Evolutionary conservation across 2,797 vertebrate genomes (phyloP).

Genomic region (Linurgus olivaceus): DNA sequence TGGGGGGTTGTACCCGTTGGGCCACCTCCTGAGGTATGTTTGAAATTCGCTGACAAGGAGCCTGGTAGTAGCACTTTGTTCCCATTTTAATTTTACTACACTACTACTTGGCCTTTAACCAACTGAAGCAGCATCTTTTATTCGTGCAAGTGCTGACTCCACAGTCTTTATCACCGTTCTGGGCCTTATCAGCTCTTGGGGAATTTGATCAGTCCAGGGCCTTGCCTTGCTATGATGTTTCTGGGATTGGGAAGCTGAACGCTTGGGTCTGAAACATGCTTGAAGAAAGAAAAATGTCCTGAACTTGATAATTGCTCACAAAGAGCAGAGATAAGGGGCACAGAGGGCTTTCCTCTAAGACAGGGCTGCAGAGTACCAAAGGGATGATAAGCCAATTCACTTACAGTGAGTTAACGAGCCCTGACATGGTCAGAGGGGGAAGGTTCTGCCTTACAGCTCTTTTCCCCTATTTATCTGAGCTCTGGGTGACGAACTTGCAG

Average conservation of each 20-base stretch:
- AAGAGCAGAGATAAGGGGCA: slow-evolving; percentile 13
- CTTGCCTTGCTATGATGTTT: not conserved
- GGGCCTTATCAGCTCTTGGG: slow-evolving; percentile 39
- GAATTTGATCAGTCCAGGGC: slow-evolving; percentile 42
- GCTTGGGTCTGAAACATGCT: not conserved
- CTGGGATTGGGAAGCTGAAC: not conserved
- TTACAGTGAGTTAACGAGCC: not conserved
- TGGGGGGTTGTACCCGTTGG: not conserved
- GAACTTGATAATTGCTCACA: not conserved
- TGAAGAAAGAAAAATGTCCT: not conserved
- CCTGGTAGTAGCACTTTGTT: slow-evolving; percentile 53
- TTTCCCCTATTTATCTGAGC: not conserved
- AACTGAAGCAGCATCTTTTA: slow-evolving; percentile 66
- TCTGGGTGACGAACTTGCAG: not conserved
- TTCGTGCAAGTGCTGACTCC: slow-evolving; percentile 44
- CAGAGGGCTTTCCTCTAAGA: not conserved
- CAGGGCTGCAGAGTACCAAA: not conserved
- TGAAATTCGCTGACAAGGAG: slow-evolving; percentile 43
- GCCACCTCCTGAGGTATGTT: slow-evolving; percentile 15
- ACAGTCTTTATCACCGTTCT: slow-evolving; percentile 55
- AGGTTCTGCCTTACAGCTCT: not conserved
- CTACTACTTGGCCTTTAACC: slow-evolving; percentile 59
- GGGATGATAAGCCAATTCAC: not conserved
- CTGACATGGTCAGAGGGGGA: not conserved
- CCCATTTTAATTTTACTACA: slow-evolving; percentile 64